phyloP scores from a whole-genome alignment of 2,888 invertebrate species.

The Melinopterus prodromus region DNA sequence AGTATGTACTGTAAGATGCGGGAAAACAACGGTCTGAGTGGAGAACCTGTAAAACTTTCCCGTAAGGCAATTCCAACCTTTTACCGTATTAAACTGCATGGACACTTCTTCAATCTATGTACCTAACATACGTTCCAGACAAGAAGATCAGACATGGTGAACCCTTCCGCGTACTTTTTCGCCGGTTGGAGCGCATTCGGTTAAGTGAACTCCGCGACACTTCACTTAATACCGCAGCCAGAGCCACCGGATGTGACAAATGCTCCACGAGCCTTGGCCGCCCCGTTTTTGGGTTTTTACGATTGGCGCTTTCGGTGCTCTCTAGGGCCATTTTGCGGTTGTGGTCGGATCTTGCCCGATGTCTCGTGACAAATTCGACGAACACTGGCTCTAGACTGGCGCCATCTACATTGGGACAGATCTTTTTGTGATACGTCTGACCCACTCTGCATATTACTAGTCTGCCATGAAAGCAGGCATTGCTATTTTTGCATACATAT shows the following conservation, averaged over 20 bases:
- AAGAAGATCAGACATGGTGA: not conserved
- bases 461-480: too few species aligned
- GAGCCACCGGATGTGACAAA: not conserved
- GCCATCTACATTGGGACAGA: not conserved
- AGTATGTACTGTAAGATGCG: not conserved
- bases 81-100: slow-evolving; percentile 4
- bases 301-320: not conserved
- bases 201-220: not conserved
- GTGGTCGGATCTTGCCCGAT: not conserved
- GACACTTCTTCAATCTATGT: not conserved
- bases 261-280: not conserved
- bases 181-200: not conserved
- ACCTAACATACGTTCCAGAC: not conserved
- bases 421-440: not conserved
- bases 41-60: not conserved
- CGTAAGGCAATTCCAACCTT: not conserved
- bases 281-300: not conserved
- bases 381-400: not conserved
- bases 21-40: not conserved
- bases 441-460: not conserved
- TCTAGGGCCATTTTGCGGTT: not conserved
- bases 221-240: slow-evolving; percentile 4
- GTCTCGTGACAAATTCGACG: not conserved
- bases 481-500: too few species aligned
- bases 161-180: not conserved